A percentile compares a stretch with the other conserved stretches of the same genome.
phyloP scores from a whole-genome alignment of 1,140 invertebrate species.

The Sesamia nonagrioides region DNA sequence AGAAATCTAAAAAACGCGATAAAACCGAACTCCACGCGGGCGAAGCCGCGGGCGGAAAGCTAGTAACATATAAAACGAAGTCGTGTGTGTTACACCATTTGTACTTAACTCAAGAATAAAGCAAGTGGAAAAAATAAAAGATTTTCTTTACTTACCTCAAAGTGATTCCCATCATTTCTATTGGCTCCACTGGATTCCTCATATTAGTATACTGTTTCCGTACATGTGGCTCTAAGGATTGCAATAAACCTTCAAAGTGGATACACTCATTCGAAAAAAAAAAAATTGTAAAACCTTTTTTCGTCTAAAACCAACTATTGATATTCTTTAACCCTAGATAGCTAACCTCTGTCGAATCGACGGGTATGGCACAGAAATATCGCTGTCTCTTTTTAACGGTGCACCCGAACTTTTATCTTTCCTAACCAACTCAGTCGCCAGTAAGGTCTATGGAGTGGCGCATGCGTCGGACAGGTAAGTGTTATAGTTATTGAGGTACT shows the following conservation, averaged over 20 bases:
- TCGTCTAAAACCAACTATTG: conserved; percentile 54
- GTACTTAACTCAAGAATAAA: conserved; percentile 3
- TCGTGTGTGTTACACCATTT: conserved; percentile 4
- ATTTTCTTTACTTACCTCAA: conserved; percentile 56
- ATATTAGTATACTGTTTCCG: conserved; percentile 60
- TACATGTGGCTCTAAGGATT: conserved; percentile 55
- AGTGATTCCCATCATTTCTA: conserved; percentile 61
- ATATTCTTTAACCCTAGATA: too few relatives aligned
- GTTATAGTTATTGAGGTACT: too few relatives aligned
- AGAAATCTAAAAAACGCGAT: too few relatives aligned
- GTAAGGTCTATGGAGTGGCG: too few relatives aligned
- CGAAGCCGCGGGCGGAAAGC: too few relatives aligned
- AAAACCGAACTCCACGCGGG: too few relatives aligned
- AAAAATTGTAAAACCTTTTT: conserved; percentile 58
- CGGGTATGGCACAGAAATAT: too few relatives aligned
- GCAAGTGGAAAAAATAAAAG: conserved; percentile 40
- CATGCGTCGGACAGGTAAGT: too few relatives aligned
- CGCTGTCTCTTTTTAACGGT: too few relatives aligned
- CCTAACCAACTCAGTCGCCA: too few relatives aligned
- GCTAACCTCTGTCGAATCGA: too few relatives aligned
- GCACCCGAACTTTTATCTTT: too few relatives aligned
- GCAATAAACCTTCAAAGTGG: conserved; percentile 48
- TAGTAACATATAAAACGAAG: conserved; percentile 6
- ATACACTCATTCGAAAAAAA: conserved; percentile 59
- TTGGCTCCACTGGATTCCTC: conserved; percentile 61